Base-by-base conservation (phyloP, 2,888 invertebrate genomes). In the Coelinius sp. region DNA sequence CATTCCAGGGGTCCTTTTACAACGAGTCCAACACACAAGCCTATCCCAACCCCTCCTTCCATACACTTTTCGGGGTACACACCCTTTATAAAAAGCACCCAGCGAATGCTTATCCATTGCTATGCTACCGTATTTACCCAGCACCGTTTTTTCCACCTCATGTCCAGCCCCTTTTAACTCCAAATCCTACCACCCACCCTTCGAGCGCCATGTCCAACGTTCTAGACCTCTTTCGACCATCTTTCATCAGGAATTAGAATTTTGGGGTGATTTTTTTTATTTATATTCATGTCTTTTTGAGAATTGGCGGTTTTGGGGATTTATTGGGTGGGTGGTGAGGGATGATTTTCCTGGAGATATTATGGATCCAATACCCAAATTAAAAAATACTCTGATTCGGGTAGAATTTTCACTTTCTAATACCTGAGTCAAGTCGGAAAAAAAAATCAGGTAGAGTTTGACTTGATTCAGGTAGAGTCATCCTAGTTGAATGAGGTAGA, bases 1-100 rank as follows among this genome's bases (percentile, higher is more conserved):
- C 85, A 85, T 85, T 85, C 84, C 84, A 81, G 63, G 63, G 68
- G 85, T 83, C 85, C 84, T 84, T 85, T 84, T 85, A 84, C 83
- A 81, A 77, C 77, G 80, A 75, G 78, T 82, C 81, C 78, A 84
- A 79, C 81, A 81, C 81, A 78, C 74, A 73, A 71, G 75, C 73
- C 75, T 76, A 73, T 27, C 76, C 75, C 73, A 53, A 68, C 74
- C 65, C 66, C 66, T 68, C 52, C 69, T 72, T 66, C 69, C 69
- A 68, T 59, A 71, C 70, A 77, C 76, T 78, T 85, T 85, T 85
- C 81, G 81, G 82, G 78, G 67, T 64, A 68, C 72, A 81, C 83
- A 84, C 83, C 84, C 85, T 85, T 85, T 84, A 82, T 82, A 83
- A 82, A 85, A 83, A 83, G 82, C 81, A 76, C 75, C 46, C 78